Base-by-base conservation (phyloP, 1,140 invertebrate species). In the Dinoponera quadriceps region DNA sequence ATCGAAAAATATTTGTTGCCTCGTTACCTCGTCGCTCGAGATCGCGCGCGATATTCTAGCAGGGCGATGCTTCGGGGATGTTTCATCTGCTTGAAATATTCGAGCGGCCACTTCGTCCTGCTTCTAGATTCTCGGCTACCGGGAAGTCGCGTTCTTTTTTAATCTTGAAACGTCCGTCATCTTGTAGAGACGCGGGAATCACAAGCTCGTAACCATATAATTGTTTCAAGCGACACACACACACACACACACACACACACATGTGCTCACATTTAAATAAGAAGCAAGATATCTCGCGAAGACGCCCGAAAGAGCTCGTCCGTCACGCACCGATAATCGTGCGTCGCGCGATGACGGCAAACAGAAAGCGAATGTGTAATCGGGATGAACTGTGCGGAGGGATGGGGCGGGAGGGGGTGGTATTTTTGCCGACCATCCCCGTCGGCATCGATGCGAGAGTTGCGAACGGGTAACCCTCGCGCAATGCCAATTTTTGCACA, bases 401-500 rank as follows among this genome's bases (percentile, higher is more conserved):
- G 25, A 11, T 44, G 38, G 7, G 38, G 51, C 13, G 22, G 51
- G 44, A 51, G 66, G 69, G 82, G 88, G 88, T 89, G 78, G 88
- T 82, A 89, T 89, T 89, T 89, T 89, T 87, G 88, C 85, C 63
- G 77, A 51, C 65, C 68, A 68, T 68, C 82, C 80, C 75, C 63
- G 63, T 85, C 83, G 73, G 65, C 69, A 82, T 83, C 85, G 85
- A 72, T 74, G 33, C 74, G 49, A 73, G 55, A 73, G 48, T 63
- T 55, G 83, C 83, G 77, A 51, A 71, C 57, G 71, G 75, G 85
- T 88, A 88, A 87, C 81, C 85, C 87, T 87, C 87, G 69, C 85
- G 85, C 88, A 82, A 89, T 89, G 85, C 63, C 88, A 90, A 90
- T 90, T 90, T 90, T 90, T 90, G 73, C 84, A 75, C 86, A 86